phyloP scores from a whole-genome alignment of 1,140 invertebrate genomes.

The Calliphora vicina region DNA sequence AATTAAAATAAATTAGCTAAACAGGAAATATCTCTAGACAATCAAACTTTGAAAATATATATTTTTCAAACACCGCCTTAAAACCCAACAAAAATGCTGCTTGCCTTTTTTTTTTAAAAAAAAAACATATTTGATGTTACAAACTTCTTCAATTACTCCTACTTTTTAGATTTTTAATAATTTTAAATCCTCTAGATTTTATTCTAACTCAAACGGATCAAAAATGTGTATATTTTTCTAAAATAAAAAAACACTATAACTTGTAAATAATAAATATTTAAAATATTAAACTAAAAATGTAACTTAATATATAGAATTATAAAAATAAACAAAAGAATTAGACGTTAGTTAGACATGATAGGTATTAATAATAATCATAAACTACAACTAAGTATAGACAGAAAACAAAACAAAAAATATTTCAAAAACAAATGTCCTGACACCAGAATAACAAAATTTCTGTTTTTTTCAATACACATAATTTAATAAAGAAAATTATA shows the following conservation, averaged over 20 bases:
- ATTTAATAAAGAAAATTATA: no score
- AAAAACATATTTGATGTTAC: no score
- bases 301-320: slow-evolving; percentile 14
- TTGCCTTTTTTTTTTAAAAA: neutral
- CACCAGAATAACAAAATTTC: no score
- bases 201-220: neutral
- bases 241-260: neutral
- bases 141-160: neutral
- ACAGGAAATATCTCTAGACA: no score
- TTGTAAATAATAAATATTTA: neutral
- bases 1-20: no score
- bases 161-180: neutral
- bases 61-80: neutral
- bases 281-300: neutral
- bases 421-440: neutral
- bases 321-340: neutral
- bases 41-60: no score
- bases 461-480: no score
- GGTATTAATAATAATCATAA: neutral
- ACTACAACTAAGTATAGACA: neutral
- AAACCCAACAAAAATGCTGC: neutral
- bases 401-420: neutral
- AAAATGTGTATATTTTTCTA: neutral
- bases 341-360: neutral
- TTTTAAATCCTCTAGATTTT: neutral